A percentile compares a stretch with the other conserved stretches of the same genome.
These are phyloP conservation scores for Melierax canorus DNA, from an alignment of 2,113 vertebrate genomes.

Conservation along the genomic window DNA sequence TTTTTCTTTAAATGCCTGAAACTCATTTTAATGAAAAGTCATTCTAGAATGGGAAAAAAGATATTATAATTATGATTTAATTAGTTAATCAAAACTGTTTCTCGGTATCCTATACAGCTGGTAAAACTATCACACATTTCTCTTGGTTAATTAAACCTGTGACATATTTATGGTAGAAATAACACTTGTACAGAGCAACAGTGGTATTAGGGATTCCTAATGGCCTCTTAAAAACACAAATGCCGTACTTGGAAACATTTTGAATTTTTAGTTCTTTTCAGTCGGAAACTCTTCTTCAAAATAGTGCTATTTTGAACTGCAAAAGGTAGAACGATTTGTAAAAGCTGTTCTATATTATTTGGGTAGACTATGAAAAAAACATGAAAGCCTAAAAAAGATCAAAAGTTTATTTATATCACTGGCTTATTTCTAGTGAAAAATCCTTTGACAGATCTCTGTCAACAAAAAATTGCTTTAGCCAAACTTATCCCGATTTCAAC, in stretches of 20 bases:
- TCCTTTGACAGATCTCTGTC: background rate
- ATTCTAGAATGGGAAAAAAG: background rate
- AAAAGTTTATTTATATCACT: conserved; percentile 43
- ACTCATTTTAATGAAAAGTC: background rate
- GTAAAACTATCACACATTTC: conserved; percentile 8
- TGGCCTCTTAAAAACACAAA: background rate
- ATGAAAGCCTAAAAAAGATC: conserved; percentile 40
- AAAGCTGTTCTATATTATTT: background rate
- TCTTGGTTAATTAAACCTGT: conserved; percentile 17
- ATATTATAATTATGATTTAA: background rate
- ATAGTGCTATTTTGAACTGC: background rate
- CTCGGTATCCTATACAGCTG: background rate
- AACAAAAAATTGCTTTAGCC: background rate
- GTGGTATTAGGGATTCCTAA: background rate
- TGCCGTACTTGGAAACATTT: background rate
- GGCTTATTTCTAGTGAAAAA: background rate
- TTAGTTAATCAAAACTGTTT: conserved; percentile 1
- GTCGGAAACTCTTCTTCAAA: background rate
- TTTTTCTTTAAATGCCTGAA: background rate
- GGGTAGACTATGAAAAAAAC: conserved; percentile 27
- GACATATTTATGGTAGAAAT: conserved; percentile 1
- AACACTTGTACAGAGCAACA: background rate
- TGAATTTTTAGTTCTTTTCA: background rate
- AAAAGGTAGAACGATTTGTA: background rate
- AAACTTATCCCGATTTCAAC: background rate